Evolutionary conservation across 2,888 invertebrate genomes (phyloP), one percentile per base, ranked within the genome.

Genomic region (Phania funesta): DNA sequence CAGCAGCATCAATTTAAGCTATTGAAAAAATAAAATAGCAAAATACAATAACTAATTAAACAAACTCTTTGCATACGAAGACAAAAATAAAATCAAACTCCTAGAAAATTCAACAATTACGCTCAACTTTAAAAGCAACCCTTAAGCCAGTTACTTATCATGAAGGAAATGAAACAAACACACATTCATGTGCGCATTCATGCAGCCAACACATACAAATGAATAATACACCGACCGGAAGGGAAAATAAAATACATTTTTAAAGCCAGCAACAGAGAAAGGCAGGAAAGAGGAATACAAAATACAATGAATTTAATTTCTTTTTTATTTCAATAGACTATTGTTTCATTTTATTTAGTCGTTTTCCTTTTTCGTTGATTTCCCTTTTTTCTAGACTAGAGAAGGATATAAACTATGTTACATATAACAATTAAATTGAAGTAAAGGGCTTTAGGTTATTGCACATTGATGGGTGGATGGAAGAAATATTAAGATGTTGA

Each of bases 41-140:
- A 60, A 50, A 58, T 1, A 56, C 3, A 44, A 50, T 50, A 67
- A 67, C 50, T 48, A 75, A 50, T 75, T 75, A 75, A 38, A 67
- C 20, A 56, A 22, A 65, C 46, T 38, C 6, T 56, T 75, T 65
- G 64, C 64, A 56, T 38, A 65, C 13, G 46, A 2, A 68, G 54
- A 54, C 22, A 38, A 38, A 26, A 44, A 24, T 35, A 58, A 70
- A 11, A 20, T 1, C 5, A 18, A 32, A 29, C 60, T 64, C n/a
- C 26, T 65, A 46, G 48, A 20, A 68, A 52, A 62, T 52, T 62
- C 26, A 62, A 54, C 60, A 60, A 76, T 76, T 68, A 54, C 20
- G 29, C 3, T 32, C 35, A 46, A 52, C 26, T 48, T n/a, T 11
- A 22, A 76, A 22, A 68, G 9, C 18, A 60, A 44, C 60, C 56